These are phyloP conservation scores for Lophius piscatorius DNA, from an alignment of 2,113 vertebrate species.

Conservation along the genomic window DNA sequence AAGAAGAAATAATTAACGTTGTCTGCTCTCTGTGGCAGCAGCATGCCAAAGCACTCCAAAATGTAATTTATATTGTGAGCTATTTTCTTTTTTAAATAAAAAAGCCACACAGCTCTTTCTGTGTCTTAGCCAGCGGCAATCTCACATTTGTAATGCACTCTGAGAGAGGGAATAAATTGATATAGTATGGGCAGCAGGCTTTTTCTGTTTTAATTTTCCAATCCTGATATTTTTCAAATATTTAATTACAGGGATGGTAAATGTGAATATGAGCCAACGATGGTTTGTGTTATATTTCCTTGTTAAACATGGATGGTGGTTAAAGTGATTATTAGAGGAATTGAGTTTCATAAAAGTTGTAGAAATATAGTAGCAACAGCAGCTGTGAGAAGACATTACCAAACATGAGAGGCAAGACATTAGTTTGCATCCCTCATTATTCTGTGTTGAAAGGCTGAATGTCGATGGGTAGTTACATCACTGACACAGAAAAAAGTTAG, in stretches of 20 bases:
- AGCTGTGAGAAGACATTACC: conserved; percentile 6
- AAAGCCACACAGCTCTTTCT: conserved; percentile 67
- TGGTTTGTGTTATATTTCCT: conserved; percentile 46
- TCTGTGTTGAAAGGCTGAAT: too few relatives aligned
- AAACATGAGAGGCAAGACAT: conserved; percentile 13
- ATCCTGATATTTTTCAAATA: conserved; percentile 78
- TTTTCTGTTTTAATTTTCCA: conserved; percentile 67
- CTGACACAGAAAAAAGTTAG: too few relatives aligned
- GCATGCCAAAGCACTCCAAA: conserved; percentile 76
- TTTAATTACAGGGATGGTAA: conserved; percentile 80
- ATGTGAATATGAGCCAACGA: conserved; percentile 73
- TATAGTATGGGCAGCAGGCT: conserved; percentile 56
- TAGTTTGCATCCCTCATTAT: too few relatives aligned
- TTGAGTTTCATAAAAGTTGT: conserved; percentile 54
- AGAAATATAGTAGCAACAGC: conserved; percentile 1
- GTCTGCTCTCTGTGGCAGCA: conserved; percentile 66
- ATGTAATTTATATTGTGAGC: conserved; percentile 81
- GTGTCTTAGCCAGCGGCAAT: conserved; percentile 77
- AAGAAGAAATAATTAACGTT: conserved; percentile 78
- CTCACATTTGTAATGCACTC: conserved; percentile 75
- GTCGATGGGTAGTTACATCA: too few relatives aligned
- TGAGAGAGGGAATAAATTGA: conserved; percentile 73
- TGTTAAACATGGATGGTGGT: conserved; percentile 50
- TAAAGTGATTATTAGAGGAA: conserved; percentile 25
- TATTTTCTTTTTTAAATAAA: conserved; percentile 64